phyloP scores from a whole-genome alignment of 1,140 invertebrate species.

The Contarinia nasturtii region DNA sequence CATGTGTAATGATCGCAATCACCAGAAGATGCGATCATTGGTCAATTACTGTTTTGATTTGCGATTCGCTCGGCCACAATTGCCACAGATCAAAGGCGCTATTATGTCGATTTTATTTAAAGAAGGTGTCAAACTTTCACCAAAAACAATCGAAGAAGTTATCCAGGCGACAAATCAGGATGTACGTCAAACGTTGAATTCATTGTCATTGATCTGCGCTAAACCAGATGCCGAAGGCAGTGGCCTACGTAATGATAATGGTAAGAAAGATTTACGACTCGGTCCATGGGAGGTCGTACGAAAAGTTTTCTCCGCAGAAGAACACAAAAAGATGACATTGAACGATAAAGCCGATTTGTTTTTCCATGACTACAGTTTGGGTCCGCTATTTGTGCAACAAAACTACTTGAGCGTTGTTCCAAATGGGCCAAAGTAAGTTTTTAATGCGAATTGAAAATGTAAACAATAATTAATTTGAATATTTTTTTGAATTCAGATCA shows the following conservation, averaged over 20 bases:
- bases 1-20: conserved; percentile 94
- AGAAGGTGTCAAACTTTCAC: conserved; percentile 69
- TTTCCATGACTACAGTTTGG: conserved; percentile 92
- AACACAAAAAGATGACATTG: conserved; percentile 64
- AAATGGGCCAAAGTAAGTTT: conserved; percentile 37
- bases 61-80: conserved; percentile 56
- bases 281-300: conserved; percentile 87
- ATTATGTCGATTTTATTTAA: conserved; percentile 84
- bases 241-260: conserved; percentile 30
- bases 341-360: conserved; percentile 82
- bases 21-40: conserved; percentile 84
- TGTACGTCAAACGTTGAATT: conserved; percentile 80
- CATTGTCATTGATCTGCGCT: conserved; percentile 59
- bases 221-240: conserved; percentile 28
- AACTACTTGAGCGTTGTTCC: conserved; percentile 74
- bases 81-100: conserved; percentile 80
- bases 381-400: conserved; percentile 92
- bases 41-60: conserved; percentile 92
- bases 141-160: conserved; percentile 59
- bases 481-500: conserved; percentile 20
- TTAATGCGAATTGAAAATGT: conserved; percentile 1
- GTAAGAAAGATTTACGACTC: conserved; percentile 69
- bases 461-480: neutral
- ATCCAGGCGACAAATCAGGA: conserved; percentile 82
- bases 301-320: conserved; percentile 70